A percentile compares a stretch with the other conserved stretches of the same genome.
These are phyloP conservation scores for Tenebrosternarchus preto DNA, from an alignment of 2,113 vertebrate species.

Conservation along the genomic window DNA sequence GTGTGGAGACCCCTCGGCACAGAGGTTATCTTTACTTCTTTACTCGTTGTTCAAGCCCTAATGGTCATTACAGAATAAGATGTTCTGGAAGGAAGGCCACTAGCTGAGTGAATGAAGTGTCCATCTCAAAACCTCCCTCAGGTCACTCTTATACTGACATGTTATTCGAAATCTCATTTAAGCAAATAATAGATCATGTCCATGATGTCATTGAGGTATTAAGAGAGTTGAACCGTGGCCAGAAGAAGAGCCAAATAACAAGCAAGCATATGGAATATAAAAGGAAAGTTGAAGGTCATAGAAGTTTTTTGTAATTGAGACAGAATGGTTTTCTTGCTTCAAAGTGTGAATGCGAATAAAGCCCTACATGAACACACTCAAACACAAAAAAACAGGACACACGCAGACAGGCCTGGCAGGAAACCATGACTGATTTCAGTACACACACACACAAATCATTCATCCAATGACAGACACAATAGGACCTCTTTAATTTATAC, in stretches of 20 bases:
- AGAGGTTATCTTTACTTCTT: too few species aligned
- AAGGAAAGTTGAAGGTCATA: not conserved
- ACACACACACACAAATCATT: conserved; percentile 15
- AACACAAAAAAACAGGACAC: not conserved
- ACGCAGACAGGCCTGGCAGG: conserved; percentile 13
- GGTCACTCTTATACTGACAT: conserved; percentile 25
- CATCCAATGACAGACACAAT: conserved; percentile 24
- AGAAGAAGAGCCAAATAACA: not conserved
- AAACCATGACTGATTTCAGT: not conserved
- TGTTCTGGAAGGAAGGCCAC: not conserved
- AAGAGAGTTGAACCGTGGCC: not conserved
- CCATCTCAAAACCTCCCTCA: conserved; percentile 16
- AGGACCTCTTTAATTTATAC: not conserved
- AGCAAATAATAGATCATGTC: conserved; percentile 20
- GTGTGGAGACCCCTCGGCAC: too few species aligned
- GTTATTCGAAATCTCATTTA: conserved; percentile 31
- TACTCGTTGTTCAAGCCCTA: not conserved
- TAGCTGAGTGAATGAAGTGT: conserved; percentile 15
- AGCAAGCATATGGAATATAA: not conserved
- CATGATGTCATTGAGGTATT: conserved; percentile 10
- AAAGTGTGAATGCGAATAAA: not conserved
- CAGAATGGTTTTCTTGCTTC: not conserved
- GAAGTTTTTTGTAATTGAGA: not conserved
- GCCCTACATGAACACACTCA: not conserved
- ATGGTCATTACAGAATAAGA: conserved; percentile 4